A percentile compares a stretch with the other conserved stretches of the same genome.
phyloP scores from a whole-genome alignment of 2,888 invertebrate species.

The Conchocele bisecta region DNA sequence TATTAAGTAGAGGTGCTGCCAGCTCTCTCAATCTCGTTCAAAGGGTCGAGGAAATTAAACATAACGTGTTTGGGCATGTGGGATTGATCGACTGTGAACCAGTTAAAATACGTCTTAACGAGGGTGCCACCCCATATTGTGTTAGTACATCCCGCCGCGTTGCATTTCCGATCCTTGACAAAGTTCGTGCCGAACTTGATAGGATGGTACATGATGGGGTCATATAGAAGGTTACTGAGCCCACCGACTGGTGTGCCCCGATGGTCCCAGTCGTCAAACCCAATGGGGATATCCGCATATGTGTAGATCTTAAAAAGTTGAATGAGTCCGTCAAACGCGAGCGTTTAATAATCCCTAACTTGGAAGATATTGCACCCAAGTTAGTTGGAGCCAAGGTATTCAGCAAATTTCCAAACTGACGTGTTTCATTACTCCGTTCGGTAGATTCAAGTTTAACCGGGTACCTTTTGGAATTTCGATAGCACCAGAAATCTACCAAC shows the following conservation, averaged over 20 bases:
- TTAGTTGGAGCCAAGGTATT: slow-evolving; percentile 42
- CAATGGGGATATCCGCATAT: slow-evolving; percentile 40
- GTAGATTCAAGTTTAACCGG: slow-evolving; percentile 33
- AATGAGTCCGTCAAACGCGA: slow-evolving; percentile 46
- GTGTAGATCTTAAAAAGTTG: slow-evolving; percentile 51
- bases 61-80: not conserved
- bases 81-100: slow-evolving; percentile 18
- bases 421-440: slow-evolving; percentile 46
- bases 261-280: slow-evolving; percentile 51
- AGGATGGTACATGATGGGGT: slow-evolving; percentile 45
- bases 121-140: slow-evolving; percentile 10
- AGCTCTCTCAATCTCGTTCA: not conserved
- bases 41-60: not conserved
- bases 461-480: slow-evolving; percentile 46
- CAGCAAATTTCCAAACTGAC: slow-evolving; percentile 37
- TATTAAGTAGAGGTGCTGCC: slow-evolving; percentile 1
- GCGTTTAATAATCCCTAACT: slow-evolving; percentile 45
- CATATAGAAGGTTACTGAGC: slow-evolving; percentile 29
- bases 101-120: slow-evolving; percentile 12
- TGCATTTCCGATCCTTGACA: slow-evolving; percentile 19
- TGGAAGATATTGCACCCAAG: slow-evolving; percentile 45
- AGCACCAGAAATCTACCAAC: slow-evolving; percentile 41
- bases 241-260: slow-evolving; percentile 44
- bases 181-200: slow-evolving; percentile 39
- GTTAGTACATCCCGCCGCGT: slow-evolving; percentile 24